phyloP scores from a whole-genome alignment of 2,888 invertebrate species.

The Nezara viridula region DNA sequence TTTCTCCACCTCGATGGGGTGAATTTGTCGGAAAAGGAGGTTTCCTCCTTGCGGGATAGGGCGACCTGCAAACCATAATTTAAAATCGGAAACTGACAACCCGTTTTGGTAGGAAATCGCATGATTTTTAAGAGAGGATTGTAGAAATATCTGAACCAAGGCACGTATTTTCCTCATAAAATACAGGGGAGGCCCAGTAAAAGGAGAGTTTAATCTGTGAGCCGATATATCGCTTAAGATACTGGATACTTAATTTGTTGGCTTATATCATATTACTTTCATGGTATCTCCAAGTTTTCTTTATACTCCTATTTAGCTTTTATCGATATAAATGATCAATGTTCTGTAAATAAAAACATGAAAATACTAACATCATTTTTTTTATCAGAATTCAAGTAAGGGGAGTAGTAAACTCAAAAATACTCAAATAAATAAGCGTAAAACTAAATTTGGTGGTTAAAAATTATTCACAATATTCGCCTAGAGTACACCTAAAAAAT shows the following conservation, averaged over 20 bases:
- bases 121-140: slow-evolving; percentile 19
- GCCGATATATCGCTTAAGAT: slow-evolving; percentile 11
- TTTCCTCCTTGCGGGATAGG: slow-evolving; percentile 9
- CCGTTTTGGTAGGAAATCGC: slow-evolving; percentile 35
- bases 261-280: background rate
- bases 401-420: no score
- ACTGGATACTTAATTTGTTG: background rate
- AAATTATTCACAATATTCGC: no score
- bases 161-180: slow-evolving; percentile 46
- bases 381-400: no score
- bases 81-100: slow-evolving; percentile 49
- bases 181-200: background rate
- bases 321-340: no score
- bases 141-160: background rate
- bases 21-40: slow-evolving; percentile 32
- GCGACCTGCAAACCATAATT: slow-evolving; percentile 13
- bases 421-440: no score
- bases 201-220: slow-evolving; percentile 15
- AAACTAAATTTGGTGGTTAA: no score
- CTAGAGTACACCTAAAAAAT: no score
- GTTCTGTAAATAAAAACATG: no score
- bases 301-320: background rate
- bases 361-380: no score
- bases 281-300: background rate
- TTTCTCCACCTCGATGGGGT: slow-evolving; percentile 2